Evolutionary conservation across 2,888 invertebrate species (phyloP).

Genomic region (Neria commutata): DNA sequence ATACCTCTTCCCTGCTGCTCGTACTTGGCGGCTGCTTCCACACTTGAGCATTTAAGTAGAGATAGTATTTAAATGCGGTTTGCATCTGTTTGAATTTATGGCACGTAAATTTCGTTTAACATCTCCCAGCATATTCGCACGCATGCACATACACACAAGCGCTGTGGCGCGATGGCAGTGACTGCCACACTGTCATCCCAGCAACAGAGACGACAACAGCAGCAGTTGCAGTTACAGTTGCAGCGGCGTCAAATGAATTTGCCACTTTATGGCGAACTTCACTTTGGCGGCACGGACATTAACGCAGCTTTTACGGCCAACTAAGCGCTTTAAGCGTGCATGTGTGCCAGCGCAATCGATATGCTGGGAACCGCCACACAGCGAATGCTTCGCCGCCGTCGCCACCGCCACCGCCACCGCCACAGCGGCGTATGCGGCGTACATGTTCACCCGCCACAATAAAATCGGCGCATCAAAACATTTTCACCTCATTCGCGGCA

Average conservation of each 20-base stretch:
- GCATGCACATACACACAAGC: neutral
- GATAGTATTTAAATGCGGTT: conserved; percentile 1
- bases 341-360: conserved; percentile 10
- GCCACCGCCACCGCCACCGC: neutral
- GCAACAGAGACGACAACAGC: neutral
- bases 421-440: conserved; percentile 33
- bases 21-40: neutral
- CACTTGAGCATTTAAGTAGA: conserved; percentile 1
- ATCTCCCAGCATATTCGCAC: conserved; percentile 21
- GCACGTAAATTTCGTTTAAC: conserved; percentile 54
- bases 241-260: conserved; percentile 48
- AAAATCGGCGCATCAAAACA: too few relatives aligned
- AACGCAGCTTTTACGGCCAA: conserved; percentile 51
- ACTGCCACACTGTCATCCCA: neutral
- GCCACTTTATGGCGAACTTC: conserved; percentile 51
- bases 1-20: neutral
- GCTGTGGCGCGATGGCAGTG: neutral
- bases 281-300: conserved; percentile 54
- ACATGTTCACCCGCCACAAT: too few relatives aligned
- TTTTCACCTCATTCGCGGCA: too few relatives aligned
- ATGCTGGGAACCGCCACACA: neutral
- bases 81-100: conserved; percentile 39
- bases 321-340: conserved; percentile 33
- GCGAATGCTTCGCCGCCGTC: neutral
- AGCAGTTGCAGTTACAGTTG: conserved; percentile 1